Evolutionary conservation across 23 tunicate species (phyloP).

Genomic region (Aplidium turbinatum): DNA sequence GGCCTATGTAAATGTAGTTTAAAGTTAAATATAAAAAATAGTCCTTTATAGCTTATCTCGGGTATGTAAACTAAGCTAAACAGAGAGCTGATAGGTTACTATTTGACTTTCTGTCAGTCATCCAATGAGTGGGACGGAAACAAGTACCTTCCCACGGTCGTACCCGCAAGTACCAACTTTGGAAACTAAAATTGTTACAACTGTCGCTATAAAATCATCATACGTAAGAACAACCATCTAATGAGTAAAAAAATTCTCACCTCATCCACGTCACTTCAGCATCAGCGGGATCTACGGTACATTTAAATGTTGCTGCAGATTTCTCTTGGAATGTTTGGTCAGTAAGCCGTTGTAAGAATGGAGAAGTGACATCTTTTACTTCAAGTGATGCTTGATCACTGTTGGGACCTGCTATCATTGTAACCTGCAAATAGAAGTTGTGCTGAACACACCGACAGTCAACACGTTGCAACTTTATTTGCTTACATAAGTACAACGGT

Average conservation of each 20-base stretch:
- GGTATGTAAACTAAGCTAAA: no score
- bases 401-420: constrained; percentile 37
- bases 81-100: no score
- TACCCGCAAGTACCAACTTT: neutral
- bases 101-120: no score
- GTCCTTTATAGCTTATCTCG: no score
- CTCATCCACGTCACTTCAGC: constrained; percentile 78
- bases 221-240: neutral
- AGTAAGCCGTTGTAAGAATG: constrained; percentile 43
- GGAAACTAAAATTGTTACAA: neutral
- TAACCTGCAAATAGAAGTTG: constrained; percentile 25
- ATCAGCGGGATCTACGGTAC: constrained; percentile 46
- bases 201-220: neutral
- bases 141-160: no score
- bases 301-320: constrained; percentile 50
- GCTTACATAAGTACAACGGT: no score
- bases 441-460: no score
- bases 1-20: no score
- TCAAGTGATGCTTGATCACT: constrained; percentile 22
- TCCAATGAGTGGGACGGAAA: no score
- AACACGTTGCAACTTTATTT: no score
- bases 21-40: no score
- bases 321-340: constrained; percentile 57
- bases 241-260: constrained; percentile 20
- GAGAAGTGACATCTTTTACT: constrained; percentile 23